Evolutionary conservation across 2,113 vertebrate genomes (phyloP), one percentile per base, ranked within the genome.

Genomic region (Tachuris rubrigastra): DNA sequence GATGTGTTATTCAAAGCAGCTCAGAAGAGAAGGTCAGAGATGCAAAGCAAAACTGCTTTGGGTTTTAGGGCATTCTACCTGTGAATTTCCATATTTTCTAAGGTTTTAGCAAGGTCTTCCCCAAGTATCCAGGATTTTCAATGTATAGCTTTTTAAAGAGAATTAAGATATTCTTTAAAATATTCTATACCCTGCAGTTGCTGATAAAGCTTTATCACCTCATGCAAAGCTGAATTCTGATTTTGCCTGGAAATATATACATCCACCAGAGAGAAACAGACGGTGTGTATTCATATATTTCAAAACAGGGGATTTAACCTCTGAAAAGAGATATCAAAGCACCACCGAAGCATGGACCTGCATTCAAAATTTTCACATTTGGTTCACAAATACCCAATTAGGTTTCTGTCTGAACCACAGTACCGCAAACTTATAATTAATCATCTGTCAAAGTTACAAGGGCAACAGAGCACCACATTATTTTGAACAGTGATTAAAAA

Each of bases 371-470:
- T 74, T 84, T 92, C 87, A 85, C 90, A 96, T 96, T 97, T 95
- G 90, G 91, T 93, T 97, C 91, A 95, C 95, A 97, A 97, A 97
- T 96, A 95, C 33, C 93, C 96, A 97, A 95, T 97, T 97, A 97
- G 71, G 53, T 96, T 96, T 93, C 88, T 87, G 44, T 73, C 94
- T 92, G 93, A 96, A 87, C 44, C 88, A 82, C 35, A 79, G 72
- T n/a, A 96, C 65, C 94, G 91, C 88, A 97, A 96, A 95, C 95
- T 95, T 95, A 89, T 96, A 97, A 96, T 95, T 97, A 97, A 96
- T 95, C 89, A 95, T 87, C 91, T 96, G 92, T 90, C 96, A 96
- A 93, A 95, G 67, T 90, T 92, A 93, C 82, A 94, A 97, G 91
- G 89, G 78, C 77, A 91, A 84, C 30, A 81, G 83, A 94, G 55